phyloP scores from a whole-genome alignment of 2,113 vertebrate genomes.

The Ardeotis arabs region DNA sequence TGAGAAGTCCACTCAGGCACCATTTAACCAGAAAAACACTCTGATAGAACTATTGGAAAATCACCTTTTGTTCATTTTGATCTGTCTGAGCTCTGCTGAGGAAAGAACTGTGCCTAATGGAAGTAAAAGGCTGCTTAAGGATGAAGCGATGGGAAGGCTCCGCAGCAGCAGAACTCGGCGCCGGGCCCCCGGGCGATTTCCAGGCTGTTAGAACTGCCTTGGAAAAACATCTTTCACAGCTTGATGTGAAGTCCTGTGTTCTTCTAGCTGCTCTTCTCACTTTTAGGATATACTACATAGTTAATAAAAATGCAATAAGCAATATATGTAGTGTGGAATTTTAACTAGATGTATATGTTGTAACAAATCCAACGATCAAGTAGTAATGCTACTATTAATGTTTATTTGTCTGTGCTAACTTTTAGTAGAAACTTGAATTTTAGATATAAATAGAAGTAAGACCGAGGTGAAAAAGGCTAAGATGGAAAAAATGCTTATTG shows the following conservation, averaged over 20 bases:
- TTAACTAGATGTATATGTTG: neutral
- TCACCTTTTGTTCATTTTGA: neutral
- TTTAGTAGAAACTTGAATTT: neutral
- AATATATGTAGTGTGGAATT: neutral
- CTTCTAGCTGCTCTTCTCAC: neutral
- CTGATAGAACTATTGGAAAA: neutral
- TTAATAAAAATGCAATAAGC: neutral
- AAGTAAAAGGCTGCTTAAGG: conserved; percentile 15
- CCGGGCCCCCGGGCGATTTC: conserved; percentile 15
- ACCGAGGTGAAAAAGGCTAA: neutral
- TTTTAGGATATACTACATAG: neutral
- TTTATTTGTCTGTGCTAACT: neutral
- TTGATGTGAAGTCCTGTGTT: neutral
- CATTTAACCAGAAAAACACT: neutral
- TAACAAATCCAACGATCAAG: neutral
- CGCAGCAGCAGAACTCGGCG: conserved; percentile 18
- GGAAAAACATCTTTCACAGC: conserved; percentile 25
- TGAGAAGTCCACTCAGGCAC: conserved; percentile 78
- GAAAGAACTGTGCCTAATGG: conserved; percentile 15
- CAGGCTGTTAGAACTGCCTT: conserved; percentile 47
- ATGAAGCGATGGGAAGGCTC: conserved; percentile 14
- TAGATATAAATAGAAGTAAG: neutral
- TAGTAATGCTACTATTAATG: neutral
- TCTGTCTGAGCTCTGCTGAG: neutral
- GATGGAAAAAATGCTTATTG: neutral